These are phyloP conservation scores for Hoplostethus mediterraneus DNA, from an alignment of 2,797 vertebrate genomes.

Conservation along the genomic window DNA sequence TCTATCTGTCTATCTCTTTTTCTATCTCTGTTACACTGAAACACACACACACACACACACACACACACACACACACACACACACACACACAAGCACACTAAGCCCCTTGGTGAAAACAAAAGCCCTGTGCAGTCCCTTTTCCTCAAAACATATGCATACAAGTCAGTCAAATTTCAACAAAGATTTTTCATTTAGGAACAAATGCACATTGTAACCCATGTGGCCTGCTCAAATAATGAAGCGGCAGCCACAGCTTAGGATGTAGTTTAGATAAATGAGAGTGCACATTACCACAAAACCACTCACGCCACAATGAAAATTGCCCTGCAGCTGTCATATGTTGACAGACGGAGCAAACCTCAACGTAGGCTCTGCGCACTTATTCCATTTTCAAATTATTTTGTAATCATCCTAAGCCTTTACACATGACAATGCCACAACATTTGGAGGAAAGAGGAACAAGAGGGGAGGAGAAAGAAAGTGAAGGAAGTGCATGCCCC, in stretches of 20 bases:
- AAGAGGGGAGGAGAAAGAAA: slow-evolving; percentile 36
- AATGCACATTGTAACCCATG: slow-evolving; percentile 78
- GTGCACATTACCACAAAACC: slow-evolving; percentile 84
- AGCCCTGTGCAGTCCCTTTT: slow-evolving; percentile 35
- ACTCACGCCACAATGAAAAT: slow-evolving; percentile 83
- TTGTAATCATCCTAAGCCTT: slow-evolving; percentile 82
- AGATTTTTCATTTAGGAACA: slow-evolving; percentile 78
- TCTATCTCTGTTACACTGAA: too few species aligned
- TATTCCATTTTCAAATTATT: slow-evolving; percentile 87
- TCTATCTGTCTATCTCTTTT: neutral
- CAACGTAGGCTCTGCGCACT: slow-evolving; percentile 78
- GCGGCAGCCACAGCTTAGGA: slow-evolving; percentile 80
- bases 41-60: neutral
- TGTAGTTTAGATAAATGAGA: slow-evolving; percentile 84
- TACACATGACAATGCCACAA: slow-evolving; percentile 80
- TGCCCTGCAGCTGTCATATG: slow-evolving; percentile 83
- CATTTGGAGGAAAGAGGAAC: slow-evolving; percentile 51
- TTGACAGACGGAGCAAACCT: slow-evolving; percentile 84
- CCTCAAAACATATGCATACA: slow-evolving; percentile 73
- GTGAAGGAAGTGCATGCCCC: slow-evolving; percentile 43
- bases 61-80: slow-evolving; percentile 7
- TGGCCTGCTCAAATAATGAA: slow-evolving; percentile 78
- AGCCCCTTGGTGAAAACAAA: slow-evolving; percentile 40
- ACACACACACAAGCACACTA: slow-evolving; percentile 4
- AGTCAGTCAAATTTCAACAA: slow-evolving; percentile 69